Evolutionary conservation across 2,888 invertebrate species (phyloP).

Genomic region (Andrena minutula): DNA sequence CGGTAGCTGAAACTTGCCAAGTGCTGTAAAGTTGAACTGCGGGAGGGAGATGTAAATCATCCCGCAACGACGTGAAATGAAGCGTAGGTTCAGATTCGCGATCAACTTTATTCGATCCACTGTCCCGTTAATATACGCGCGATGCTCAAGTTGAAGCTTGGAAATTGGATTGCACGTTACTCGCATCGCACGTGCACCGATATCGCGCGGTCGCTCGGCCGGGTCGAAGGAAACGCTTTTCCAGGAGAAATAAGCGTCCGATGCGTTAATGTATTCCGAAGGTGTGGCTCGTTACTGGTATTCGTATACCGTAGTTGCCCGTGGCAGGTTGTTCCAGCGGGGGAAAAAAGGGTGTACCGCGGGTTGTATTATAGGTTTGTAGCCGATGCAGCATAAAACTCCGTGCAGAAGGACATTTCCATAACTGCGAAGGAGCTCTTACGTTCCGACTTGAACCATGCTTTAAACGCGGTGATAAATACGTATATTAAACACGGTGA

Average conservation of each 20-base stretch:
- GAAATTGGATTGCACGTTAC: slow-evolving; percentile 27
- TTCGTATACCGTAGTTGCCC: not conserved
- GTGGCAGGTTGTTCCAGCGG: not conserved
- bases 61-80: slow-evolving; percentile 3
- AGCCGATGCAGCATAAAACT: slow-evolving; percentile 14
- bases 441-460: slow-evolving; percentile 23
- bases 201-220: slow-evolving; percentile 3
- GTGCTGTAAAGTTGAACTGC: not conserved
- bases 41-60: slow-evolving; percentile 19
- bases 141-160: slow-evolving; percentile 25
- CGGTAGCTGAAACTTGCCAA: not conserved
- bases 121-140: slow-evolving; percentile 14
- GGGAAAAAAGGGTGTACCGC: not conserved
- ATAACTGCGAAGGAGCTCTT: not conserved
- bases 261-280: slow-evolving; percentile 42
- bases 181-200: slow-evolving; percentile 29
- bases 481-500: slow-evolving; percentile 39
- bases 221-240: slow-evolving; percentile 13
- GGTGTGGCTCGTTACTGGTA: slow-evolving; percentile 27
- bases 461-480: slow-evolving; percentile 43
- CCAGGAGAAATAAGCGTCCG: slow-evolving; percentile 36
- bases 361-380: slow-evolving; percentile 10
- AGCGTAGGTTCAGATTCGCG: not conserved
- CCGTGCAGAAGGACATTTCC: slow-evolving; percentile 19
- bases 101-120: slow-evolving; percentile 22